Evolutionary conservation across 2,113 vertebrate genomes (phyloP), one percentile per base, ranked within the genome.

Genomic region (Chascanopsetta lugubris): DNA sequence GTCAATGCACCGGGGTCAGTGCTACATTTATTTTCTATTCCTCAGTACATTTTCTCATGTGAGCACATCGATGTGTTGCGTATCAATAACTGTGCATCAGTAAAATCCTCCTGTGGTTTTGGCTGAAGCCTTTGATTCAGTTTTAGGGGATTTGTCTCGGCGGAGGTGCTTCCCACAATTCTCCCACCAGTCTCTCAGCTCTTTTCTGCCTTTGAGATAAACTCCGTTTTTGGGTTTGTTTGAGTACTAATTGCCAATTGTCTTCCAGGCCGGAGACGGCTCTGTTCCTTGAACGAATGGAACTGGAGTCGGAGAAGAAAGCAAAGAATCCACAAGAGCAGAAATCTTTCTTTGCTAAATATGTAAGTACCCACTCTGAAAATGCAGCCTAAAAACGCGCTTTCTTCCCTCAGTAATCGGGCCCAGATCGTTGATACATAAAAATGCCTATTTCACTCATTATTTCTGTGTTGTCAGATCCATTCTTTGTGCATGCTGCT

Each of bases 271-370:
- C 96, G 0, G 95, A 95, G 84, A 97, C 96, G 0, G 94, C 94
- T 0, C 89, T 93, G 38, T 97, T 93, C 81, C 94, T 97, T 0
- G 93, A 95, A 68, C 90, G 92, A 4, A 72, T 97, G 86, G 94
- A 97, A 46, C 90, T 88, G 86, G 95, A 97, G 83, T 86, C 93
- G n/a, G 95, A 95, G 49, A 95, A 95, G 84, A 96, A 95, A 86
- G 94, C 93, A 22, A 96, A 95, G 82, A 96, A 95, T 82, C 94
- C 95, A 1, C 95, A 97, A 81, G 96, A 97, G 75, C 96, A 97
- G 91, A 97, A 97, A 63, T 96, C 95, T 17, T 97, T 97, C 78
- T 95, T 97, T 20, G 96, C 95, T 42, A 96, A 95, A 97, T 97
- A 97, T 12, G 96, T 97, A 86, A 94, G 94, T 93, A 47, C 2